These are phyloP conservation scores for Apotomis turbidana DNA, from an alignment of 2,888 invertebrate species.

Conservation along the genomic window DNA sequence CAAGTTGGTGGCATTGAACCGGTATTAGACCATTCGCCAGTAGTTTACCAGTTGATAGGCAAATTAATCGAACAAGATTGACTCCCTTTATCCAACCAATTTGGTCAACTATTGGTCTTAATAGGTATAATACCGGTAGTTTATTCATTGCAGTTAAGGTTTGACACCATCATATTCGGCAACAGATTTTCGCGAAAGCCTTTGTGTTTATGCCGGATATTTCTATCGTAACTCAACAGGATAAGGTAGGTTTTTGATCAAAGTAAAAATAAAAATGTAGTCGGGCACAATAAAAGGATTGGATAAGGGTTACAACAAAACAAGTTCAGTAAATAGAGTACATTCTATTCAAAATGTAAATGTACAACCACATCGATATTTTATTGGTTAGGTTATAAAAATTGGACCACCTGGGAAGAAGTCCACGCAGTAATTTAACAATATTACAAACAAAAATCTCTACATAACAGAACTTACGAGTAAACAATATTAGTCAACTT, in stretches of 20 bases:
- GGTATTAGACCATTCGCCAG: too few species aligned
- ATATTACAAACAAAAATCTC: conserved; percentile 84
- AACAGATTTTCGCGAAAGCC: too few species aligned
- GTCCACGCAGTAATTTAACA: conserved; percentile 81
- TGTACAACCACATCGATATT: conserved; percentile 84
- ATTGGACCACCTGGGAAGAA: conserved; percentile 80
- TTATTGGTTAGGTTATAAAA: conserved; percentile 84
- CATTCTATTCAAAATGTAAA: conserved; percentile 83
- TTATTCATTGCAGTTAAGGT: too few species aligned
- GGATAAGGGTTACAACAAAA: conserved; percentile 70
- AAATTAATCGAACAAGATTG: too few species aligned
- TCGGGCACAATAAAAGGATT: conserved; percentile 59
- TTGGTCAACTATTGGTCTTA: too few species aligned
- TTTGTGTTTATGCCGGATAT: too few species aligned
- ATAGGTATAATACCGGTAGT: too few species aligned
- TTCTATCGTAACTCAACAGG: background rate
- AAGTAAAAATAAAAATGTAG: conserved; percentile 27
- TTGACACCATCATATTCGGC: too few species aligned
- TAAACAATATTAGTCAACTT: conserved; percentile 80
- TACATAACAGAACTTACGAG: conserved; percentile 83
- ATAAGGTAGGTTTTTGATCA: conserved; percentile 5
- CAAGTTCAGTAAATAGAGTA: conserved; percentile 81
- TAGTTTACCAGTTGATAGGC: too few species aligned
- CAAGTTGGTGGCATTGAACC: too few species aligned
- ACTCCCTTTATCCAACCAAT: too few species aligned